Conservation (phyloP, 2,797 vertebrate genomes). For the Alfaro cultratus region DNA sequence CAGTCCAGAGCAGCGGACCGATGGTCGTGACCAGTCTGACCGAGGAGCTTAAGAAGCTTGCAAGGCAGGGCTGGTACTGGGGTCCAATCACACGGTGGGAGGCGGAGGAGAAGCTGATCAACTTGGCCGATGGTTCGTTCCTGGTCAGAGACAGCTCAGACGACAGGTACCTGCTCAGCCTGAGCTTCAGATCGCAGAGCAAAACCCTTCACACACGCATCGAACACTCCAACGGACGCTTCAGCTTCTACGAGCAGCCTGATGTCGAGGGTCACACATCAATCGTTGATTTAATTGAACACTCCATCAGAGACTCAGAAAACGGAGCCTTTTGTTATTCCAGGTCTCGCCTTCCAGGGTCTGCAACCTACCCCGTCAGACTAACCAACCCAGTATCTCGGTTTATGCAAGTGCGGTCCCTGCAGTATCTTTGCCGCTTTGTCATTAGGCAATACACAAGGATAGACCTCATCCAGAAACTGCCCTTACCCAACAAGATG, state of each 20-base stretch:
- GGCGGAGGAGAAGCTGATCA: constrained; percentile 95
- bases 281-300: constrained; percentile 97
- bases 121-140: constrained; percentile 94
- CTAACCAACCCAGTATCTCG: constrained; percentile 96
- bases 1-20: constrained; percentile 92
- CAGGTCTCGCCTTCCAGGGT: constrained; percentile 94
- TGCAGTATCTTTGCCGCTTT: constrained; percentile 98
- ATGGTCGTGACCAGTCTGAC: constrained; percentile 98
- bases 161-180: constrained; percentile 95
- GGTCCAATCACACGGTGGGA: constrained; percentile 99
- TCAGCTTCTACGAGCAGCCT: constrained; percentile 99
- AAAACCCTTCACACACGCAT: constrained; percentile 99
- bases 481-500: constrained; percentile 99
- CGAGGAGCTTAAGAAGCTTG: constrained; percentile 96
- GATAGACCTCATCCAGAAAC: constrained; percentile 99
- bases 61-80: constrained; percentile 99
- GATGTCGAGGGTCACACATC: constrained; percentile 98
- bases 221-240: constrained; percentile 97
- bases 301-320: constrained; percentile 98
- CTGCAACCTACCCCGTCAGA: constrained; percentile 96
- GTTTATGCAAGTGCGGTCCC: constrained; percentile 99
- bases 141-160: constrained; percentile 98
- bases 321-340: constrained; percentile 99
- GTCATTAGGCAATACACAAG: constrained; percentile 98
- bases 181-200: constrained; percentile 97